Evolutionary conservation across 2,113 vertebrate genomes (phyloP), one percentile per base, ranked within the genome.

Genomic region (Sturnus vulgaris): DNA sequence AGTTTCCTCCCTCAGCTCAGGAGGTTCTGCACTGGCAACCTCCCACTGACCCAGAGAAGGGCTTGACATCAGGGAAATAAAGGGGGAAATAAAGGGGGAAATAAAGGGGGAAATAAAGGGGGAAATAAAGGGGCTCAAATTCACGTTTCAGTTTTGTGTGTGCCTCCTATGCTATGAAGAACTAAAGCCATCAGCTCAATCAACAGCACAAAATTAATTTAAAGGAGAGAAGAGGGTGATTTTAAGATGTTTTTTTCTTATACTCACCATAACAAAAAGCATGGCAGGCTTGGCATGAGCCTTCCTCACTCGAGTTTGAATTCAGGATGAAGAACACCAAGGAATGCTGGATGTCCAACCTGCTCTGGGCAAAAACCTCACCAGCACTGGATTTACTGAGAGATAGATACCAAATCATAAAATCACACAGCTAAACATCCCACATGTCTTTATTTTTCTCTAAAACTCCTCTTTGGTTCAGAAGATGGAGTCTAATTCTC

Each of bases 141-240:
- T 23, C 42, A 27, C 21, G 15, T 65, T 52, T 56, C 27, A n/a
- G 2, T 33, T 69, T 28, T 73, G 27, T 16, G 7, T 8, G 4
- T 0, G 0, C 27, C 35, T 86, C 40, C 12, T 10, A 1, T 0
- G 0, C 23, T 21, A 3, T 6, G 18, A 33, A 5, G 3, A 52
- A 31, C 30, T 19, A 14, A 28, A 91, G 27, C 14, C 24, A 25
- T 9, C 50, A 37, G 39, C 27, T 82, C 57, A 59, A 31, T 9
- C 66, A 76, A 53, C 40, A 82, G 33, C 53, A 72, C 4, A 7
- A 9, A 49, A 50, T 33, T 30, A 14, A 24, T 73, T 10, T 42
- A 82, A 86, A 84, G 21, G 40, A 33, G 22, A 50, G 7, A 21
- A 73, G 5, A 61, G 5, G 25, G 37, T 28, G 23, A 39, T 20